These are phyloP conservation scores for Charaxes varanes DNA, from an alignment of 1,140 invertebrate genomes.

Conservation along the genomic window DNA sequence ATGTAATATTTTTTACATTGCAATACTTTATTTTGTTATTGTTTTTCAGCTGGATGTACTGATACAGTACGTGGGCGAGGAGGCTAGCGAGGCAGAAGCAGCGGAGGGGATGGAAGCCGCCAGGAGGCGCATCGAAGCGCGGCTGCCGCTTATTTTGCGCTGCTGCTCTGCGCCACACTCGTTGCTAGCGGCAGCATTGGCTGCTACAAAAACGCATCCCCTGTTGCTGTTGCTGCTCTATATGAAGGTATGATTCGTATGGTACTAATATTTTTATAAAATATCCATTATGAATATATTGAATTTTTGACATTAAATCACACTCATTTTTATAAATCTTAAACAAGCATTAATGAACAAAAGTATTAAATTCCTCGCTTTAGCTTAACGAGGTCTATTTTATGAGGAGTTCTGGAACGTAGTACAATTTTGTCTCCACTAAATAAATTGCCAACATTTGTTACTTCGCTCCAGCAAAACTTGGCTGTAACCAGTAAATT, in stretches of 20 bases:
- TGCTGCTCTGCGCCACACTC: conserved; percentile 77
- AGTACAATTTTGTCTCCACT: neutral
- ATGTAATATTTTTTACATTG: no score
- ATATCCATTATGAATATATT: no score
- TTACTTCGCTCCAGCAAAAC: no score
- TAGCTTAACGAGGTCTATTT: conserved; percentile 2
- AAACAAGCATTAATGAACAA: no score
- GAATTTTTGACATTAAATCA: no score
- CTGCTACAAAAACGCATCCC: conserved; percentile 45
- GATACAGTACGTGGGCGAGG: conserved; percentile 84
- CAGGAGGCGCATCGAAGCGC: conserved; percentile 75
- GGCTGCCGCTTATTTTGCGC: conserved; percentile 81
- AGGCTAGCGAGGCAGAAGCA: conserved; percentile 73
- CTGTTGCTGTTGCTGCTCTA: conserved; percentile 77
- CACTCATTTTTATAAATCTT: no score
- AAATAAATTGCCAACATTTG: conserved; percentile 4
- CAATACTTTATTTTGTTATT: neutral
- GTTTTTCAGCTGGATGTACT: conserved; percentile 74
- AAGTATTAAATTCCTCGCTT: no score
- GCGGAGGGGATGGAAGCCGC: conserved; percentile 36
- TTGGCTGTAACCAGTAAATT: no score
- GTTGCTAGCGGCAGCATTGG: conserved; percentile 55
- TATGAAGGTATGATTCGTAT: conserved; percentile 66
- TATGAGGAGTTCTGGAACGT: conserved; percentile 1
- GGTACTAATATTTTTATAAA: no score